A percentile compares a stretch with the other conserved stretches of the same genome.
phyloP scores from a whole-genome alignment of 2,113 vertebrate species.

The Cavia aperea region DNA sequence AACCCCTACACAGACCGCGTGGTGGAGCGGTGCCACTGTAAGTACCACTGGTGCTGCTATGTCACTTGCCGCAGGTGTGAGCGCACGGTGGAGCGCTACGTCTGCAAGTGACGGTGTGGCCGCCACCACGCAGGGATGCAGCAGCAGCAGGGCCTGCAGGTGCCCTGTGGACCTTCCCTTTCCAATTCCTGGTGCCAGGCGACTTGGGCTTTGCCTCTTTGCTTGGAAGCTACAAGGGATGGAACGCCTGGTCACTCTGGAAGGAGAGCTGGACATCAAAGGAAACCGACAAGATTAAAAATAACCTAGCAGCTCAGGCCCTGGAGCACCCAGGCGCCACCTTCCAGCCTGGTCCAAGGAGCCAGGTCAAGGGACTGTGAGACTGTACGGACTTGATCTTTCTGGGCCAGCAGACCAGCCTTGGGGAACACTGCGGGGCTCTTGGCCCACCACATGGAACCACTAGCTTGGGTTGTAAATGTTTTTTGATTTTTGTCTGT shows the following conservation, averaged over 20 bases:
- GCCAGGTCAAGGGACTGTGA: conserved; percentile 26
- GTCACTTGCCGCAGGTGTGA: conserved; percentile 98
- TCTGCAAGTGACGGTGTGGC: conserved; percentile 87
- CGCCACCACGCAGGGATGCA: not conserved
- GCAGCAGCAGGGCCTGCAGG: not conserved
- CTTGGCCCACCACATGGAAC: conserved; percentile 79
- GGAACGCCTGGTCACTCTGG: conserved; percentile 26
- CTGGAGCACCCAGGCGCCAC: conserved; percentile 2
- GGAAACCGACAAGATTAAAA: conserved; percentile 62
- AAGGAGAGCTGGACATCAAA: conserved; percentile 57
- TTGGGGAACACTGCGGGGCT: conserved; percentile 23
- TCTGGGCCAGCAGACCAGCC: not conserved
- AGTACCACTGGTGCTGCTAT: conserved; percentile 99
- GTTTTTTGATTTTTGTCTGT: conserved; percentile 73
- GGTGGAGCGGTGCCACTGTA: conserved; percentile 97
- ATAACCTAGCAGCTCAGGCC: conserved; percentile 55
- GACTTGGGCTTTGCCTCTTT: conserved; percentile 19
- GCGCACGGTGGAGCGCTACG: conserved; percentile 91
- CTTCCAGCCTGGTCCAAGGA: conserved; percentile 41
- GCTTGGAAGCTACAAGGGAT: conserved; percentile 48
- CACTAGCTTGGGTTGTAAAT: conserved; percentile 94
- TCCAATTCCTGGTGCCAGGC: conserved; percentile 17
- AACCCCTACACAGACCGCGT: conserved; percentile 97
- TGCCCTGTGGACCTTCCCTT: not conserved
- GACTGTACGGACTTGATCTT: conserved; percentile 43